Percentiles rank a stretch among this genome's conserved stretches.
phyloP scores from a whole-genome alignment of 2,113 vertebrate species.

The Phyllostomus discolor region DNA sequence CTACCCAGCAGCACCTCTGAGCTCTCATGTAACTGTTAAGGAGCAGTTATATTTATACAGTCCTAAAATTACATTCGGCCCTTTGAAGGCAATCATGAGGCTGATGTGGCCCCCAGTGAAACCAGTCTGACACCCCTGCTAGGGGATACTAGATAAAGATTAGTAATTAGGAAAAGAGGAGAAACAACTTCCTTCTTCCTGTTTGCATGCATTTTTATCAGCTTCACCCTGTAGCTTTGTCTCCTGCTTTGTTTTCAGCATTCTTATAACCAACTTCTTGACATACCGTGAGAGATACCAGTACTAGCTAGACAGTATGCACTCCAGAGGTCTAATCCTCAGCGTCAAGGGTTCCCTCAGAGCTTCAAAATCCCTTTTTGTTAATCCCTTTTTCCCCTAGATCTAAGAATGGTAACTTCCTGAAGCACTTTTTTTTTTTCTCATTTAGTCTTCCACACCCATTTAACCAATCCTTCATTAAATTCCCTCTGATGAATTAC shows the following conservation, averaged over 20 bases:
- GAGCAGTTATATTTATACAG: too few relatives aligned
- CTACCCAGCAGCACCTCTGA: too few relatives aligned
- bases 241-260: neutral
- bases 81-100: too few relatives aligned
- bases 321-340: neutral
- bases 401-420: neutral
- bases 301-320: neutral
- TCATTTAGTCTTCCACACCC: neutral
- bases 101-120: too few relatives aligned
- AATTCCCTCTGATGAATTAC: conserved; percentile 10
- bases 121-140: too few relatives aligned
- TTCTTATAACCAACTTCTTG: neutral
- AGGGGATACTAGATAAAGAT: neutral
- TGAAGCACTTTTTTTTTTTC: neutral
- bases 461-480: neutral
- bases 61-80: too few relatives aligned
- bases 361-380: neutral
- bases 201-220: neutral
- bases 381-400: neutral
- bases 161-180: neutral
- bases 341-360: neutral
- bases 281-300: neutral
- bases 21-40: too few relatives aligned
- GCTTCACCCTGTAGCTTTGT: neutral
- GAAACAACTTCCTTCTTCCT: neutral